Percentiles rank a stretch among this genome's conserved stretches.
These are phyloP conservation scores for Drosophila nigricruria DNA, from an alignment of 2,888 invertebrate species.

Conservation along the genomic window DNA sequence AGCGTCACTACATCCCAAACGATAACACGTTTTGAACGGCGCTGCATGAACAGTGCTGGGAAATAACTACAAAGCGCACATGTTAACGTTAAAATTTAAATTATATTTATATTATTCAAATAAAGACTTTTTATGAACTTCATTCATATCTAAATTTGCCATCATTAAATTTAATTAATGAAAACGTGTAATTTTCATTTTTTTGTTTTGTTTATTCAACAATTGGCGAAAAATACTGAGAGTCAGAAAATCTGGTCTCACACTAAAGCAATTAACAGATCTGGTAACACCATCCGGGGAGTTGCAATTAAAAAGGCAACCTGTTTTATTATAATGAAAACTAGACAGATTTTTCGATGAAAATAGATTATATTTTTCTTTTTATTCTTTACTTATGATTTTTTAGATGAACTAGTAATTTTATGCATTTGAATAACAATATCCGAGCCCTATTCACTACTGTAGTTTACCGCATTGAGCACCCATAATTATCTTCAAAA, in stretches of 20 bases:
- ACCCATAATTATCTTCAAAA: neutral
- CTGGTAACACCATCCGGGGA: slow-evolving; percentile 1
- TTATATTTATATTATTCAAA: too few species aligned
- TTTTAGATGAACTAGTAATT: neutral
- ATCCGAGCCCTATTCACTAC: neutral
- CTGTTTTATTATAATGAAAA: neutral
- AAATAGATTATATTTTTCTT: neutral
- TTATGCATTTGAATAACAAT: neutral
- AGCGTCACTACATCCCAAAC: slow-evolving; percentile 45
- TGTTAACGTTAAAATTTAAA: slow-evolving; percentile 32
- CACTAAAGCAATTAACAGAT: neutral
- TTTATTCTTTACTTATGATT: neutral
- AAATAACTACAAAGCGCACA: neutral
- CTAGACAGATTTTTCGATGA: neutral
- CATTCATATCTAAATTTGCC: neutral
- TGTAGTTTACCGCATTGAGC: neutral
- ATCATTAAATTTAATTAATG: neutral
- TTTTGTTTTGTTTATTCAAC: neutral
- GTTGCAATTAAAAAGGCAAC: neutral
- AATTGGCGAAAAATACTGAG: neutral
- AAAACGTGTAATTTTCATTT: neutral
- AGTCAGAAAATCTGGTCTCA: neutral
- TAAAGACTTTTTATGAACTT: neutral
- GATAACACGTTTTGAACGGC: slow-evolving; percentile 33
- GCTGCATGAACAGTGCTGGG: slow-evolving; percentile 36